These are phyloP conservation scores for Characodon lateralis DNA, from an alignment of 2,797 vertebrate species.

Conservation along the genomic window DNA sequence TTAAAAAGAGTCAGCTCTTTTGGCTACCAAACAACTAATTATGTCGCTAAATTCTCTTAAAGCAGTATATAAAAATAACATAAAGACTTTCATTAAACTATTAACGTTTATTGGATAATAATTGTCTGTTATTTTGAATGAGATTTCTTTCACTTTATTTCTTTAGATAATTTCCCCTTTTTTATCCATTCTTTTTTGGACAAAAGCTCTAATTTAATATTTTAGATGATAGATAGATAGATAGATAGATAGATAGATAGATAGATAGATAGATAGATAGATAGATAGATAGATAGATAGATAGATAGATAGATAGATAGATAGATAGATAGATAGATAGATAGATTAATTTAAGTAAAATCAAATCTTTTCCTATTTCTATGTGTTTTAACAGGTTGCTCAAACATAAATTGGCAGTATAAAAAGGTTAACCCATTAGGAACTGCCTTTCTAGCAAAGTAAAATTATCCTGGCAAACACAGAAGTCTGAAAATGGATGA, in stretches of 20 bases:
- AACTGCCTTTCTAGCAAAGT: not conserved
- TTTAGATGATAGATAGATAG: no score
- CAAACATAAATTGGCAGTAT: not conserved
- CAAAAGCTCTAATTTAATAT: not conserved
- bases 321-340: no score
- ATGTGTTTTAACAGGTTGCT: not conserved
- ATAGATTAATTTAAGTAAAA: not conserved
- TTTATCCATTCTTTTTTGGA: not conserved
- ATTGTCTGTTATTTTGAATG: not conserved
- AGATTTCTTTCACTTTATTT: not conserved
- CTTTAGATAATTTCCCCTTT: not conserved
- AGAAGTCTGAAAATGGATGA: not conserved
- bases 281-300: no score
- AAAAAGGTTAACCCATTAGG: not conserved
- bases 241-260: no score
- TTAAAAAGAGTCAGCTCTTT: not conserved
- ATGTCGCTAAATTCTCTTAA: not conserved
- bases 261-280: no score
- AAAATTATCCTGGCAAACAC: not conserved
- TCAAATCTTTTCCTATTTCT: not conserved
- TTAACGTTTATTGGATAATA: not conserved
- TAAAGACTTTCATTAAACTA: not conserved
- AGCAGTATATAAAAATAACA: not conserved
- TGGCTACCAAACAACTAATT: not conserved
- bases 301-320: no score